Percentiles rank a stretch among this genome's conserved stretches.
Evolutionary conservation across 2,113 vertebrate genomes (phyloP).

Genomic region (Girardinichthys multiradiatus): DNA sequence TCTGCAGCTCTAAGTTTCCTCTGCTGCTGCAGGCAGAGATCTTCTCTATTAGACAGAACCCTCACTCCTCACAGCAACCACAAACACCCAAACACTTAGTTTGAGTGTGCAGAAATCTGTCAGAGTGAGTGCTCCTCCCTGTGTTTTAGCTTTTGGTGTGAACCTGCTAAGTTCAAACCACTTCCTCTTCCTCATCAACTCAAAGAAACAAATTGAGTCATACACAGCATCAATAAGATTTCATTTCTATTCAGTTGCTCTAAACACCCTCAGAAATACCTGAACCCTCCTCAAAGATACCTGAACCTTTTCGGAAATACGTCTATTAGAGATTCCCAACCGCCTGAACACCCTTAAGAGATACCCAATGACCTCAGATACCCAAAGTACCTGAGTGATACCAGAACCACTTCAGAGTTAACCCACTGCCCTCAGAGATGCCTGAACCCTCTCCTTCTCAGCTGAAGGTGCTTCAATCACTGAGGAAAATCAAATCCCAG

Average conservation of each 20-base stretch:
- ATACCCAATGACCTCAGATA: too few relatives aligned
- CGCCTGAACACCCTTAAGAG: too few relatives aligned
- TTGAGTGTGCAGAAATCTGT: not conserved
- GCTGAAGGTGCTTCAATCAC: not conserved
- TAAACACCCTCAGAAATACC: not conserved
- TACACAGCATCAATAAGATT: not conserved
- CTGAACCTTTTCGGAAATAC: too few relatives aligned
- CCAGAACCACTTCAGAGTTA: too few relatives aligned
- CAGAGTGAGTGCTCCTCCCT: constrained; percentile 26
- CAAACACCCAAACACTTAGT: not conserved
- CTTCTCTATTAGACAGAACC: not conserved
- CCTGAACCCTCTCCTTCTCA: too few relatives aligned
- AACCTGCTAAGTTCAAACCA: constrained; percentile 33
- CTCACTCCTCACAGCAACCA: constrained; percentile 24
- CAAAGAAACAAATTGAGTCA: not conserved
- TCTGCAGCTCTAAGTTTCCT: constrained; percentile 22
- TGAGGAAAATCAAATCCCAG: not conserved
- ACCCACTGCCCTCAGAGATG: too few relatives aligned
- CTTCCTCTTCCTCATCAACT: constrained; percentile 47
- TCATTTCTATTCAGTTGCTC: not conserved
- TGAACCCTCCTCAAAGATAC: not conserved
- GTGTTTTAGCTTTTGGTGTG: not conserved
- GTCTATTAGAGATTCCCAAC: too few relatives aligned
- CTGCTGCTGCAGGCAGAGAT: constrained; percentile 37
- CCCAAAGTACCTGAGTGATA: too few relatives aligned